Evolutionary conservation across 2,113 vertebrate genomes (phyloP), one percentile per base, ranked within the genome.

Genomic region (Sylvicapra grimmia): DNA sequence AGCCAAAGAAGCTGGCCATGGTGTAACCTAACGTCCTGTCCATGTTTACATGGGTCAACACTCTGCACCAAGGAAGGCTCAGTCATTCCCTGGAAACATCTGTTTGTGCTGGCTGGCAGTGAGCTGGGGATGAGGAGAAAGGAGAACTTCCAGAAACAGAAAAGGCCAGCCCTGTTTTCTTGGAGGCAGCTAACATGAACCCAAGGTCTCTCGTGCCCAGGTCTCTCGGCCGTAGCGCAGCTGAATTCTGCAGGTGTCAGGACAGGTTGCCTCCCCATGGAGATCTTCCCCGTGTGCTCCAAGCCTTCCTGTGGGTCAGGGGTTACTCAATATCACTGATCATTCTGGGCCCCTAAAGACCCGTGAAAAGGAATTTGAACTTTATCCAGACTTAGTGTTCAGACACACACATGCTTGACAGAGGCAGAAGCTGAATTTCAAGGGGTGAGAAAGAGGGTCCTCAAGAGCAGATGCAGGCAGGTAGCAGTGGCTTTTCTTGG

Each of bases 21-120:
- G 40, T 3, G 3, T 15, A 51, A 82, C 58, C 40, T 36, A 58
- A 6, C 33, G 27, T 15, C 25, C 47, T 12, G 4, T 15, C 9
- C 2, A 0, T 0, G 6, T 49, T 84, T n/a, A 14, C 13, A 19
- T 18, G 36, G 2, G 49, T 79, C 83, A 56, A 44, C 25, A 19
- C 6, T 47, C 27, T 49, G 0, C 16, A 23, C 49, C 33, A 82
- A 91, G 80, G 29, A 79, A 44, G 5, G 19, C n/a, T 47, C 25
- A 9, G n/a, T 23, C 11, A 4, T 89, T 47, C 54, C 63, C 65
- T 80, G 33, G 27, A 89, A 5, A 2, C 51, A 21, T 44, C 40
- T 29, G n/a, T 93, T 23, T 82, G 31, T 33, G 18, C 25, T 85
- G 51, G 25, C 65, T 29, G 58, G 77, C 51, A 13, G 25, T 44